Base-by-base conservation (phyloP, 2,113 vertebrate genomes). In the Smithornis capensis region DNA sequence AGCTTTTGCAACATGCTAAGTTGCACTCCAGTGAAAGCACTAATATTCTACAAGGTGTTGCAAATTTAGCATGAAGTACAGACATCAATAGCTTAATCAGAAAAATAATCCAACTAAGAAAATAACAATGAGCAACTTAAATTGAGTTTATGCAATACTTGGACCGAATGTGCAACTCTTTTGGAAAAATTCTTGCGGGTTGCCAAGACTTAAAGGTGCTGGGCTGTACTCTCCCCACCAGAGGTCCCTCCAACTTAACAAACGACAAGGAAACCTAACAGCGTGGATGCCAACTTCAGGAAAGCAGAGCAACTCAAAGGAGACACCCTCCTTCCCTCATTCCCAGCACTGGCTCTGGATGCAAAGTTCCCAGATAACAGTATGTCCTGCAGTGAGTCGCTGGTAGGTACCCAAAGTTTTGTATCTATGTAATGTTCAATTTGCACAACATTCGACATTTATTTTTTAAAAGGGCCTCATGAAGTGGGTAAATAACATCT, bases 171-270 rank as follows among this genome's bases (percentile, higher is more conserved):
- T 31, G 33, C 40, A 60, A 4, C 23, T 60, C 10, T 57, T 21
- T 11, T n/a, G 13, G 24, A 64, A 68, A 93, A 65, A 44, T 28
- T 80, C 22, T 13, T 0, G 0, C 19, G 38, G 44, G 25, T n/a
- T 62, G 37, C 56, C 57, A 65, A 53, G 55, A 78, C 45, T 42
- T 76, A 56, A 83, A 0, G 2, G 27, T 2, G 49, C 75, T 59
- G 56, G 64, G n/a, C 60, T 49, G 35, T 12, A 17, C 37, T 94
- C 52, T 87, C n/a, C 69, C 96, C 97, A 97, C 87, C 87, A 97
- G 96, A 96, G 89, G 96, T 94, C 97, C 74, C 71, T 64, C 82
- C 69, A 87, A 59, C n/a, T 45, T 45, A 95, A 90, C 16, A 84
- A 88, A 74, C 3, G 3, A 49, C 57, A 84, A 33, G 27, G 40